phyloP scores from a whole-genome alignment of 2,888 invertebrate species.

The Muschampia plurimacula region DNA sequence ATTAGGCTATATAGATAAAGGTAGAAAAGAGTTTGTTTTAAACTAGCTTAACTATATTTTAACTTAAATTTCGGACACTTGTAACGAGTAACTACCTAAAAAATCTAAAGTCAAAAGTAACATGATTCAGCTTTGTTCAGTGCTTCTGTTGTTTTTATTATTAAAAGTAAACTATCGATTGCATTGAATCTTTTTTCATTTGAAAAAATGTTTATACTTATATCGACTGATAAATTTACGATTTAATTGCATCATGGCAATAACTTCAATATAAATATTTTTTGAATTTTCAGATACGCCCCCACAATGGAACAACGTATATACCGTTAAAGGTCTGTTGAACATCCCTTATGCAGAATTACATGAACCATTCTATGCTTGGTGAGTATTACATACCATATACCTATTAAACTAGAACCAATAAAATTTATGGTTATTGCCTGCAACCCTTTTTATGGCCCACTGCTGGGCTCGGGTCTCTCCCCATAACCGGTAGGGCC shows the following conservation, averaged over 20 bases:
- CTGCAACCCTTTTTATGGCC: too few relatives aligned
- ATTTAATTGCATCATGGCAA: too few relatives aligned
- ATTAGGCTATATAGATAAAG: slow-evolving; percentile 65
- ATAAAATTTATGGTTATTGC: too few relatives aligned
- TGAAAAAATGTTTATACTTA: too few relatives aligned
- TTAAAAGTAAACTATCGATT: neutral
- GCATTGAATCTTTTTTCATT: too few relatives aligned
- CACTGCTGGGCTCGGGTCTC: too few relatives aligned
- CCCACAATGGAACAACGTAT: slow-evolving; percentile 89
- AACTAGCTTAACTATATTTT: neutral
- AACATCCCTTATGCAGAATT: slow-evolving; percentile 97
- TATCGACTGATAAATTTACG: too few relatives aligned
- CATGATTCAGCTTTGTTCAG: slow-evolving; percentile 7
- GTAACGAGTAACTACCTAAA: neutral
- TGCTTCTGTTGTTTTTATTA: neutral
- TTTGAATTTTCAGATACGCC: slow-evolving; percentile 59
- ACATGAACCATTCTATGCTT: slow-evolving; percentile 95
- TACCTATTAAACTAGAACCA: too few relatives aligned
- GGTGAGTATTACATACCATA: slow-evolving; percentile 76
- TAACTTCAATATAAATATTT: neutral
- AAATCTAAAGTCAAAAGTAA: neutral
- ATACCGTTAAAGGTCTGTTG: slow-evolving; percentile 91
- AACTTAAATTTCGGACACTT: neutral
- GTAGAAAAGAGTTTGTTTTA: slow-evolving; percentile 53
- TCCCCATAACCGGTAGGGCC: too few relatives aligned